Evolutionary conservation across 2,888 invertebrate genomes (phyloP).

Genomic region (Harmothoe impar): DNA sequence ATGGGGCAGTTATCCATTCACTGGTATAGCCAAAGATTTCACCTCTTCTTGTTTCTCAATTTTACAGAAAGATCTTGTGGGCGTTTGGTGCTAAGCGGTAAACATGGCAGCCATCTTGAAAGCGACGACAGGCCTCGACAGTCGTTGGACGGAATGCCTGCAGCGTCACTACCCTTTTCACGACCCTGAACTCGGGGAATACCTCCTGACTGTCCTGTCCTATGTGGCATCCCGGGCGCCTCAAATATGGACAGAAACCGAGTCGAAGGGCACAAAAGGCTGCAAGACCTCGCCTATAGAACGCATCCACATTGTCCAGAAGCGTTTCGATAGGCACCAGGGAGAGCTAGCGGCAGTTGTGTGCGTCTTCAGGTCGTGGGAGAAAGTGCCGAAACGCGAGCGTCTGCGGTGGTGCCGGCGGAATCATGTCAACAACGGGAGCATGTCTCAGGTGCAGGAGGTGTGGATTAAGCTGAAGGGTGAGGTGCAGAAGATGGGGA

Average conservation of each 20-base stretch:
- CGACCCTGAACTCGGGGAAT: conserved; percentile 7
- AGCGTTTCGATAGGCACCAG: conserved; percentile 11
- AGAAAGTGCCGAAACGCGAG: conserved; percentile 25
- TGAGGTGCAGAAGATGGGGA: conserved; percentile 4
- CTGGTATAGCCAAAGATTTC: too few relatives aligned
- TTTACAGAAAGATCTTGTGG: neutral
- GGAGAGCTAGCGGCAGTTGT: conserved; percentile 40
- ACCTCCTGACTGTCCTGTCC: conserved; percentile 3
- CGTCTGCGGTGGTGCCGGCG: conserved; percentile 35
- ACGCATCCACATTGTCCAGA: neutral
- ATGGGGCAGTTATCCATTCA: too few relatives aligned
- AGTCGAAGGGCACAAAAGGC: conserved; percentile 42
- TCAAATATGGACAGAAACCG: conserved; percentile 24
- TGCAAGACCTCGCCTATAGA: conserved; percentile 24
- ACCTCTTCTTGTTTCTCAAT: too few relatives aligned
- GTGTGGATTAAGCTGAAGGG: neutral
- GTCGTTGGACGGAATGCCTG: conserved; percentile 15
- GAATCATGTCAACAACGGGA: conserved; percentile 1
- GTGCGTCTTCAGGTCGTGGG: neutral
- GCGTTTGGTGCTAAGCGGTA: neutral
- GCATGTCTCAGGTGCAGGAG: conserved; percentile 26
- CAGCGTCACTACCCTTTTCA: conserved; percentile 45
- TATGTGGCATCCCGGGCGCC: conserved; percentile 10
- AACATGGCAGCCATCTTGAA: conserved; percentile 41
- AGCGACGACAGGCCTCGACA: neutral